These are phyloP conservation scores for Dendroctonus ponderosae DNA, from an alignment of 1,140 invertebrate genomes.

Conservation along the genomic window DNA sequence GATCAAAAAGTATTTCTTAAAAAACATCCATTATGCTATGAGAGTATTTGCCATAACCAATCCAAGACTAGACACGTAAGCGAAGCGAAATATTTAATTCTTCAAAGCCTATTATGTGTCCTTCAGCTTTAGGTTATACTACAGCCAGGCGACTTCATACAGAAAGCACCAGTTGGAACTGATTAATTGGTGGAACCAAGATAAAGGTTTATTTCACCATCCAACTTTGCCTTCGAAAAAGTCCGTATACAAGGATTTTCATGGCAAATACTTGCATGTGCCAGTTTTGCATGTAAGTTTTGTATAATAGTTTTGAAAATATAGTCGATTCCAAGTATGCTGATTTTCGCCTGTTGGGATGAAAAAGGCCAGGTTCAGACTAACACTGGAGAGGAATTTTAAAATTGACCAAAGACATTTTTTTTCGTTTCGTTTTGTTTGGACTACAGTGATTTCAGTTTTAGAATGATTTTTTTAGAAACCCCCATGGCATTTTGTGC, in stretches of 20 bases:
- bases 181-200: conserved; percentile 67
- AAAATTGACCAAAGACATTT: no score
- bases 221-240: conserved; percentile 60
- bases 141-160: conserved; percentile 62
- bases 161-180: conserved; percentile 55
- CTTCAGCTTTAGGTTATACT: conserved; percentile 61
- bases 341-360: no score
- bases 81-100: conserved; percentile 2
- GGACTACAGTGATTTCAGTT: no score
- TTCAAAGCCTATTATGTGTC: conserved; percentile 1
- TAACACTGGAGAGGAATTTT: no score
- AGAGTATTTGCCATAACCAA: conserved; percentile 56
- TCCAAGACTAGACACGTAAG: conserved; percentile 56
- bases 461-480: conserved; percentile 55
- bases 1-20: conserved; percentile 40
- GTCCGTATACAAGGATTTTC: conserved; percentile 62
- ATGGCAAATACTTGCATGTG: conserved; percentile 60
- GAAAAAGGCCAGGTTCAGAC: no score
- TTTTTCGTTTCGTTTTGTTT: no score
- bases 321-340: no score
- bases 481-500: conserved; percentile 71
- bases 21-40: conserved; percentile 45
- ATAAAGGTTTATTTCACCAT: conserved; percentile 58
- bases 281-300: conserved; percentile 59
- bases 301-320: no score